A percentile compares a stretch with the other conserved stretches of the same genome.
Conservation (phyloP, 2,888 invertebrate species). For the Saturnia japonica region DNA sequence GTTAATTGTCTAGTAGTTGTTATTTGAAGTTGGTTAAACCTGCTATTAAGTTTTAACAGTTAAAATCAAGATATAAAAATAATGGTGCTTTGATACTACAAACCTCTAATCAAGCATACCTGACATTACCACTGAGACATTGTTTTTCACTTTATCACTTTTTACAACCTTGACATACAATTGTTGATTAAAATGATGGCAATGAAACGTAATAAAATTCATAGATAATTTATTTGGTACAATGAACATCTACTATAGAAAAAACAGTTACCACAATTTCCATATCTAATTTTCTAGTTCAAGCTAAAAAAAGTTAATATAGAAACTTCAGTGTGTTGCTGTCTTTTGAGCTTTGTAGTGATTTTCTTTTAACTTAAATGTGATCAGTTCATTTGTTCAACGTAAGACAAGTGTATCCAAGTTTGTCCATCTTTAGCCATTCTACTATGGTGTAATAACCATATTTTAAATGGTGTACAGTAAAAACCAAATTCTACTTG, state of each 20-base stretch:
- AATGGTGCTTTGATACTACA: not conserved
- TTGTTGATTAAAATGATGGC: not conserved
- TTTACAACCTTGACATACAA: not conserved
- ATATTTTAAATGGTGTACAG: not conserved
- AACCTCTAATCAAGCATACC: not conserved
- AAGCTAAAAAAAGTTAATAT: too few species aligned
- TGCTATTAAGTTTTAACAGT: too few species aligned
- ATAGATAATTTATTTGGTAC: not conserved
- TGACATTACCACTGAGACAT: not conserved
- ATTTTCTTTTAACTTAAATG: too few species aligned
- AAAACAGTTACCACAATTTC: not conserved
- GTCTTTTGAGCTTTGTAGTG: too few species aligned
- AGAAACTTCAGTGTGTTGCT: too few species aligned
- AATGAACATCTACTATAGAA: not conserved
- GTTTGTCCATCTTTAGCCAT: not conserved
- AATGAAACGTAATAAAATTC: not conserved
- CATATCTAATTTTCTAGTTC: not conserved
- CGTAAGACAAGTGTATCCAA: too few species aligned
- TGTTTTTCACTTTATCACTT: not conserved
- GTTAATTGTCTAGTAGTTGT: too few species aligned
- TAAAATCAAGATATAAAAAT: not conserved
- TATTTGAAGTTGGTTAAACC: too few species aligned
- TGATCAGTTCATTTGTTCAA: too few species aligned
- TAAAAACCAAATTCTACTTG: not conserved
- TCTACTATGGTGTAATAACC: not conserved